These are phyloP conservation scores for Motacilla alba DNA, from an alignment of 2,113 vertebrate species.

Conservation along the genomic window DNA sequence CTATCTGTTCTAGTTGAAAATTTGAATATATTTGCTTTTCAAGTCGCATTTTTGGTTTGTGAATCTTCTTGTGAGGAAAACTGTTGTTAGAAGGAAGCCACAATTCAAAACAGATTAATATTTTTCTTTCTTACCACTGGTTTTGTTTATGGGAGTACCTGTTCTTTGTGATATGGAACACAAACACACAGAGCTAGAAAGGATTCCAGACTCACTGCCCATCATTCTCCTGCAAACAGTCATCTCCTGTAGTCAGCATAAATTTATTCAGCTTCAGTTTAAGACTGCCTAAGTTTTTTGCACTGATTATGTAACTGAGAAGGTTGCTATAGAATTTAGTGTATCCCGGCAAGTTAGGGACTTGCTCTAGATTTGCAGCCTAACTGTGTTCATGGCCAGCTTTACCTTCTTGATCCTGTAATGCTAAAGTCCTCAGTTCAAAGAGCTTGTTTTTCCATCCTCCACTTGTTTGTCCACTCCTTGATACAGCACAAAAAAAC, in stretches of 20 bases:
- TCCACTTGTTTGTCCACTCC: neutral
- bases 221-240: neutral
- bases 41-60: neutral
- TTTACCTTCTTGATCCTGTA: neutral
- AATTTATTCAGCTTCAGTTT: neutral
- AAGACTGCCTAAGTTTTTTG: neutral
- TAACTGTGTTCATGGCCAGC: neutral
- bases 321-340: neutral
- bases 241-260: neutral
- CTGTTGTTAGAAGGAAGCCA: neutral
- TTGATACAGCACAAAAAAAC: neutral
- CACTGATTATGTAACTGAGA: neutral
- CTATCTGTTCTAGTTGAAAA: neutral
- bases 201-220: neutral
- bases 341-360: neutral
- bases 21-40: neutral
- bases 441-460: neutral
- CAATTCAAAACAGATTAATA: neutral
- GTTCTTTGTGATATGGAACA: neutral
- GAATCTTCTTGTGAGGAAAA: slow-evolving; percentile 7
- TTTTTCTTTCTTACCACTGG: neutral
- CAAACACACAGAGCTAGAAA: neutral
- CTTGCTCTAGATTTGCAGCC: neutral
- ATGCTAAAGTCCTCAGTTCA: neutral
- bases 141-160: neutral